Conservation (phyloP, 2,888 invertebrate genomes). For the Mechanitis messenoides region DNA sequence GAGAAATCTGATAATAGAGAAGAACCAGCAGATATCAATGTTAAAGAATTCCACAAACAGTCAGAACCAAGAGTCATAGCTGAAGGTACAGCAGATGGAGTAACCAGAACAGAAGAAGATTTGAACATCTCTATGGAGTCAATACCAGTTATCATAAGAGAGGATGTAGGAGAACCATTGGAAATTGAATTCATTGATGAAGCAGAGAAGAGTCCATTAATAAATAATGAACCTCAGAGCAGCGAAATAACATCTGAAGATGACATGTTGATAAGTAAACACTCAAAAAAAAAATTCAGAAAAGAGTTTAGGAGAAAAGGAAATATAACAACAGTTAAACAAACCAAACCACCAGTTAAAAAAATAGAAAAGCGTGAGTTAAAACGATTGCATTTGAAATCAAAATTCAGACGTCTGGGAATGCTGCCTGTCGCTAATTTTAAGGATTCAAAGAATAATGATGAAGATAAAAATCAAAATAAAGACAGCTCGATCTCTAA, state of each 20-base stretch:
- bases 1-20: conserved; percentile 11
- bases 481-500: background rate
- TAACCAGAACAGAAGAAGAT: conserved; percentile 9
- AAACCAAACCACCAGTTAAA: conserved; percentile 11
- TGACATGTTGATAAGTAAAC: background rate
- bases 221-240: background rate
- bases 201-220: background rate
- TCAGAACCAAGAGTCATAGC: conserved; percentile 2
- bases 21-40: conserved; percentile 9
- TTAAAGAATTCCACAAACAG: conserved; percentile 15
- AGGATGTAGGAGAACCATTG: conserved; percentile 20
- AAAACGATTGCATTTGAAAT: conserved; percentile 40
- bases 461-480: conserved; percentile 10
- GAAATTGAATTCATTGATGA: conserved; percentile 38
- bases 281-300: background rate
- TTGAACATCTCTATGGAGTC: conserved; percentile 31
- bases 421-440: conserved; percentile 46
- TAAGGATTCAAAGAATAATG: conserved; percentile 23
- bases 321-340: conserved; percentile 13
- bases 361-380: conserved; percentile 33
- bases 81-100: conserved; percentile 8
- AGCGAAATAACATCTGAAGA: no score
- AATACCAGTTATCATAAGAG: conserved; percentile 32
- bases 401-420: conserved; percentile 47
- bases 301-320: background rate